Conservation (phyloP, 2,113 vertebrate species). For the Alces alces region DNA sequence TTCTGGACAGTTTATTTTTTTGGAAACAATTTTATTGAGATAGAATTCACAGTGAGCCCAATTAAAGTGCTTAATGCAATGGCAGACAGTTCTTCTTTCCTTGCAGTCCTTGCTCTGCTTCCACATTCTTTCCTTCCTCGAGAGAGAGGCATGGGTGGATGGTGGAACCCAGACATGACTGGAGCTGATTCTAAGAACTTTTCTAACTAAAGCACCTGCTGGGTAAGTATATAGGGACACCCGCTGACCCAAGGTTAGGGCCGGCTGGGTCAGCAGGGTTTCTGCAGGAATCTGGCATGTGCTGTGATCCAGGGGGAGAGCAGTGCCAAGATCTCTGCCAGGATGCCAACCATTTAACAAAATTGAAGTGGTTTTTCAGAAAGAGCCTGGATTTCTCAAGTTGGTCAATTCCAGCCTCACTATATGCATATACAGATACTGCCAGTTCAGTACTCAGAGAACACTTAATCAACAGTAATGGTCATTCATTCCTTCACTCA, state of each 20-base stretch:
- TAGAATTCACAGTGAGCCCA: not conserved
- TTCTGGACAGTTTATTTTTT: not conserved
- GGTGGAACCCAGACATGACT: not conserved
- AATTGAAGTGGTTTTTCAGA: slow-evolving; percentile 42
- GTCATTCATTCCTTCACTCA: not conserved
- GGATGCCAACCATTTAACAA: slow-evolving; percentile 1
- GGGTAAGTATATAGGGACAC: not conserved
- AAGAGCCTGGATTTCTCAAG: slow-evolving; percentile 21
- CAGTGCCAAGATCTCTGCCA: not conserved
- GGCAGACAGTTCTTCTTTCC: not conserved
- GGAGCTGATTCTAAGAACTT: not conserved
- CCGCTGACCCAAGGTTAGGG: not conserved
- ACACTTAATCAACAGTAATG: slow-evolving; percentile 9
- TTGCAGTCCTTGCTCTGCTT: not conserved
- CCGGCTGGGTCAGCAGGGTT: not conserved
- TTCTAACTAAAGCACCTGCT: not conserved
- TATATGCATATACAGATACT: not conserved
- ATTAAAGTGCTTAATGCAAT: not conserved
- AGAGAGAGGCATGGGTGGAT: not conserved
- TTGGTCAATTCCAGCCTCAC: slow-evolving; percentile 19
- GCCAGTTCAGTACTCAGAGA: slow-evolving; percentile 35
- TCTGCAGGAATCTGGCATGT: slow-evolving; percentile 20
- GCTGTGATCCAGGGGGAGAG: not conserved
- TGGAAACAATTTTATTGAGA: not conserved
- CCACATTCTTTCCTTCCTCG: not conserved